Evolutionary conservation across 2,888 invertebrate species (phyloP).

Genomic region (Drosophila stalkeri): DNA sequence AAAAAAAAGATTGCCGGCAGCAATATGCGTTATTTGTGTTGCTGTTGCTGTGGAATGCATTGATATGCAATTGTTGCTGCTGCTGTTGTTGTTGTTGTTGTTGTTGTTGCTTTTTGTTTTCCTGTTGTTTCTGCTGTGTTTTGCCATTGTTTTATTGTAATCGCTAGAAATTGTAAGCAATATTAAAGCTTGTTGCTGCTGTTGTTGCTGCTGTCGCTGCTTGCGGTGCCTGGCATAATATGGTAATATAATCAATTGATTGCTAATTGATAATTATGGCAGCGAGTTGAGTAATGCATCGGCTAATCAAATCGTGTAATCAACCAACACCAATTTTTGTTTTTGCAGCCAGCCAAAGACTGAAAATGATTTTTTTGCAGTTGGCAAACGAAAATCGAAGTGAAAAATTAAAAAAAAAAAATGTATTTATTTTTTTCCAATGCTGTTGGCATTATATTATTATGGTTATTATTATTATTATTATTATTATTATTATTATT

Average conservation of each 20-base stretch:
- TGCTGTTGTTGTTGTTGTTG: slow-evolving; percentile 8
- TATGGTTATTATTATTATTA: no score
- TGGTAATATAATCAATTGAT: slow-evolving; percentile 79
- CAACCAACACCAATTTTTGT: background rate
- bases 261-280: slow-evolving; percentile 83
- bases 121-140: slow-evolving; percentile 15
- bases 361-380: slow-evolving; percentile 19
- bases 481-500: no score
- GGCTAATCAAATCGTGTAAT: slow-evolving; percentile 60
- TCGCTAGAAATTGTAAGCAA: slow-evolving; percentile 40
- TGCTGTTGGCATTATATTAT: no score
- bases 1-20: slow-evolving; percentile 61
- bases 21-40: slow-evolving; percentile 61
- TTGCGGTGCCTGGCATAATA: slow-evolving; percentile 58
- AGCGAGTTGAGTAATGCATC: slow-evolving; percentile 51
- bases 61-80: slow-evolving; percentile 49
- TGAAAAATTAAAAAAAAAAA: no score
- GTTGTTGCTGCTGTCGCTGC: slow-evolving; percentile 12
- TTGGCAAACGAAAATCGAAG: no score
- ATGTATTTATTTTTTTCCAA: no score
- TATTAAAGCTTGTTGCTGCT: slow-evolving; percentile 27
- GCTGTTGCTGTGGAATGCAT: slow-evolving; percentile 55
- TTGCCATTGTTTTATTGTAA: slow-evolving; percentile 66
- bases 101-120: slow-evolving; percentile 8
- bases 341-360: slow-evolving; percentile 27